A percentile compares a stretch with the other conserved stretches of the same genome.
Conservation (phyloP, 2,797 vertebrate genomes). For the Mus caroli region DNA sequence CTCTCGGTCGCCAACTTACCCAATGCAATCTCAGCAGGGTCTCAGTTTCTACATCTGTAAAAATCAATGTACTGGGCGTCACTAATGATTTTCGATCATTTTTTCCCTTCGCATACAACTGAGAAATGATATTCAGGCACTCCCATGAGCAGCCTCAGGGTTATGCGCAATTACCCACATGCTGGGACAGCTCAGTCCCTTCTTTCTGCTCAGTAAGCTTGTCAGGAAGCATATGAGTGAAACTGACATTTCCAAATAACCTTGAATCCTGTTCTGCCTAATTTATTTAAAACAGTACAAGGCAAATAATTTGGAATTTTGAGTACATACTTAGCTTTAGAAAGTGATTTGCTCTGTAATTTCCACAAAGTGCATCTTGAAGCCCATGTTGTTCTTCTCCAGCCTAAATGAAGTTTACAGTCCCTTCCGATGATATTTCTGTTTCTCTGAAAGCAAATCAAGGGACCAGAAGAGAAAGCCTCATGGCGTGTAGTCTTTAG, state of each 20-base stretch:
- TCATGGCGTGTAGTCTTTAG: background rate
- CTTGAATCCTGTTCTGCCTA: constrained; percentile 52
- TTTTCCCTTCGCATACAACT: constrained; percentile 45
- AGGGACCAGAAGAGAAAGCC: background rate
- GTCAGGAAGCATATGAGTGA: constrained; percentile 34
- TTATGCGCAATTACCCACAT: constrained; percentile 48
- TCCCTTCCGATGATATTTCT: background rate
- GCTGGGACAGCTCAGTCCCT: background rate
- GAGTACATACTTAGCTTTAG: constrained; percentile 49
- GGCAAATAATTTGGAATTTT: constrained; percentile 65
- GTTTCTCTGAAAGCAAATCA: constrained; percentile 19
- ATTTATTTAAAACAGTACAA: constrained; percentile 65
- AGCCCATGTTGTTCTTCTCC: background rate
- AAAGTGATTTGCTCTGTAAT: constrained; percentile 13
- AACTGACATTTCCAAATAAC: constrained; percentile 60
- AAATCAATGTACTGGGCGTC: constrained; percentile 23
- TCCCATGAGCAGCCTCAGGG: constrained; percentile 18
- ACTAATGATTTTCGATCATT: constrained; percentile 43
- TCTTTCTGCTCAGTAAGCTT: constrained; percentile 48
- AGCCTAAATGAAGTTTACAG: background rate
- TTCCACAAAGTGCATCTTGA: constrained; percentile 36
- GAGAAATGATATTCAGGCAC: constrained; percentile 49
- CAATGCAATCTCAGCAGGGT: background rate
- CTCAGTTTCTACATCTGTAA: constrained; percentile 59
- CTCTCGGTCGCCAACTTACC: background rate